Base-by-base conservation (phyloP, 2,113 vertebrate species). In the Stomatorhinus ivindoensis region DNA sequence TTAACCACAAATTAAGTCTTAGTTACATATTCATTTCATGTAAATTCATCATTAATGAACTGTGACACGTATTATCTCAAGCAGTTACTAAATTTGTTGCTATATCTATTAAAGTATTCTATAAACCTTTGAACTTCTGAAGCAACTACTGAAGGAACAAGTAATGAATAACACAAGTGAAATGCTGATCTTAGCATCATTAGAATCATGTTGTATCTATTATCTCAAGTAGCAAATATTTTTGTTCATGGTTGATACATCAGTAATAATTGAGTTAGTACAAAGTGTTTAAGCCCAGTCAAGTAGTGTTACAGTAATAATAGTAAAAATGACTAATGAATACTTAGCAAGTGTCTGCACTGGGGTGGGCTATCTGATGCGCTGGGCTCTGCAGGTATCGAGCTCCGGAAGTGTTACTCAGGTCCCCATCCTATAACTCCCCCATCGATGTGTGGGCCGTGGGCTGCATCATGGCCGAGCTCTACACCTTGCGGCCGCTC, bases 401-500 rank as follows among this genome's bases (percentile, higher is more conserved):
- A 15, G 98, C 98, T 87, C 98, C 98, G n/a, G 98, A 99, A 91
- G 98, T 99, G 88, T 94, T 99, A 90, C 92, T 99, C 42, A 94
- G 98, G 87, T 99, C 98, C 0, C 97, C 97, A 2, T 89, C 95
- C 58, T 99, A 99, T 87, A 99, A 97, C 90, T 99, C 98, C 87
- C 98, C 98, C 73, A 99, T 99, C 90, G 98, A 99, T 47, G 91
- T 99, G 87, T 99, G 98, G 98, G 98, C 98, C 24, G 96, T 99
- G 65, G 98, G 98, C 89, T 99, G 98, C 92, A 99, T 99, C 89
- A 99, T 99, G 98, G 98, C 98, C 3, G 98, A 99, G 82, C 93
- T 99, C 0, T 99, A 99, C 89, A 99, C 97, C 0, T 93, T 99
- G 47, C 95, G 98, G 69, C 98, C 98, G 1, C 98, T 99, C 89